These are phyloP conservation scores for Phaethon lepturus DNA, from an alignment of 2,113 vertebrate genomes.

Conservation along the genomic window DNA sequence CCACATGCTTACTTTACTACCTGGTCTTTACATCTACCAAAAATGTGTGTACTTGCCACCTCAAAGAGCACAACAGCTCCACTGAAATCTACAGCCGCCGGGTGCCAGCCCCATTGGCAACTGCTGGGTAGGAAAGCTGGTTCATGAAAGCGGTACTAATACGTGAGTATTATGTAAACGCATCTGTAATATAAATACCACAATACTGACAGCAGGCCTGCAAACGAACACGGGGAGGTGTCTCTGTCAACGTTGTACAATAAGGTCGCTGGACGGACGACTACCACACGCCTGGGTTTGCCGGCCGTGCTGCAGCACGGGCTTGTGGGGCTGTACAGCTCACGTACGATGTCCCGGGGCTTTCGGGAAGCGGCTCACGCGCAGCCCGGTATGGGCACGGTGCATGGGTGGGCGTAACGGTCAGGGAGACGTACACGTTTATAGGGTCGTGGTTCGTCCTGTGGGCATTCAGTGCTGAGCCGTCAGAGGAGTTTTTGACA, in stretches of 20 bases:
- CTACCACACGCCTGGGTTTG: fast-evolving
- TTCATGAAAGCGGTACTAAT: background rate
- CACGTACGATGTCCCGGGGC: background rate
- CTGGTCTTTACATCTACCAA: background rate
- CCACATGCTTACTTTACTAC: background rate
- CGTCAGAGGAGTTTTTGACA: background rate
- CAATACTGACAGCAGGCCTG: background rate
- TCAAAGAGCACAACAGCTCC: background rate
- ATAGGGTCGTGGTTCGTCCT: background rate
- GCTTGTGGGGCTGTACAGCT: background rate
- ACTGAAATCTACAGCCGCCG: fast-evolving
- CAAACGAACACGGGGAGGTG: background rate
- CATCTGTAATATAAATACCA: background rate
- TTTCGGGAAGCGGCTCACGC: background rate
- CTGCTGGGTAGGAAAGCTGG: background rate
- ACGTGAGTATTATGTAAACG: background rate
- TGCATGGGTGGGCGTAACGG: background rate
- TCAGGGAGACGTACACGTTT: background rate
- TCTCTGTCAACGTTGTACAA: background rate
- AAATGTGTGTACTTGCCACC: background rate
- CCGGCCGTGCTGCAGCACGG: background rate
- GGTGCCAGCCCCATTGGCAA: background rate
- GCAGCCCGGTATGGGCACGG: background rate
- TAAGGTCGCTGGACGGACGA: background rate
- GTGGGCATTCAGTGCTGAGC: background rate